These are phyloP conservation scores for Drosophila peninsularis DNA, from an alignment of 2,888 invertebrate species.

Conservation along the genomic window DNA sequence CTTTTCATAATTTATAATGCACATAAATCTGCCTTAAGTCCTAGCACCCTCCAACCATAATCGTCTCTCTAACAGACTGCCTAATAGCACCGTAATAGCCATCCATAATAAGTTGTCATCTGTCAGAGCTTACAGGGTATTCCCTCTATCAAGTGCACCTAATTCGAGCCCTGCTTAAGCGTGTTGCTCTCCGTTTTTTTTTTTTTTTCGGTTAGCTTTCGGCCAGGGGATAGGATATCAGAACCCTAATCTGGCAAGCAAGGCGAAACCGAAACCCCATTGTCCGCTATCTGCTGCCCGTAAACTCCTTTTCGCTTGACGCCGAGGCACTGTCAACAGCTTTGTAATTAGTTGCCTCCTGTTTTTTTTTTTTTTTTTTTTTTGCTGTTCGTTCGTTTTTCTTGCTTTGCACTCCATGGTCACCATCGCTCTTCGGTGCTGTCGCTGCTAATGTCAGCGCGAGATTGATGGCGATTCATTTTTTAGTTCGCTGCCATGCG, in stretches of 20 bases:
- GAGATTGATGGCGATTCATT: slow-evolving; percentile 70
- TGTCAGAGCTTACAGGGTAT: slow-evolving; percentile 13
- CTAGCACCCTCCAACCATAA: background rate
- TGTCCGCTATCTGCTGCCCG: slow-evolving; percentile 4
- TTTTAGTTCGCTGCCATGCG: slow-evolving; percentile 64
- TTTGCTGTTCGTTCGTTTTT: background rate
- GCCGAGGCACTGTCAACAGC: slow-evolving; percentile 49
- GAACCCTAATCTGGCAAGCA: slow-evolving; percentile 32
- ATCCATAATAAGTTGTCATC: background rate
- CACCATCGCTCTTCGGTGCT: slow-evolving; percentile 17
- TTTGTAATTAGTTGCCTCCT: slow-evolving; percentile 70
- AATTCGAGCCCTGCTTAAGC: background rate
- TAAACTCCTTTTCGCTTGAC: slow-evolving; percentile 37
- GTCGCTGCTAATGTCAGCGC: slow-evolving; percentile 59
- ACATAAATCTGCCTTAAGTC: background rate
- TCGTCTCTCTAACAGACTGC: background rate
- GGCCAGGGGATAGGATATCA: slow-evolving; percentile 21
- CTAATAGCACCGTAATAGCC: background rate
- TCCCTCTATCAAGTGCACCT: background rate
- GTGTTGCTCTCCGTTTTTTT: background rate
- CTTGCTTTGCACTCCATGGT: slow-evolving; percentile 9
- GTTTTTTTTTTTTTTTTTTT: slow-evolving; percentile 12
- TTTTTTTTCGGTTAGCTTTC: slow-evolving; percentile 2
- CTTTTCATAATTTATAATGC: background rate
- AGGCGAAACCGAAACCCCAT: slow-evolving; percentile 26